A percentile compares a stretch with the other conserved stretches of the same genome.
These are phyloP conservation scores for Abscondita cerata DNA, from an alignment of 2,888 invertebrate genomes.

Conservation along the genomic window DNA sequence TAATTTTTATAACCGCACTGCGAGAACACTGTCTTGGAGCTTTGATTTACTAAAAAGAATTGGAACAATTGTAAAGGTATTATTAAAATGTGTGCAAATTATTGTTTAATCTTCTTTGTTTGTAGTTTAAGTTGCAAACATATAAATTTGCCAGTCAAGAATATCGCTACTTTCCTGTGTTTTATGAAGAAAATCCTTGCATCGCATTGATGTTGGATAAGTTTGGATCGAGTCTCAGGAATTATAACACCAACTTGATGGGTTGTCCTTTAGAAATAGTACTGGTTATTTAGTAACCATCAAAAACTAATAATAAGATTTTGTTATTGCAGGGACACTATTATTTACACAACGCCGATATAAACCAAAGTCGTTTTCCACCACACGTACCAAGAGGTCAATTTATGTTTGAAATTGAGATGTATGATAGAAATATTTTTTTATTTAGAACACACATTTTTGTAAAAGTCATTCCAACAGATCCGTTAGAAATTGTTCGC, in stretches of 20 bases:
- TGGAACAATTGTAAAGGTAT: background rate
- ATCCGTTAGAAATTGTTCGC: constrained; percentile 2
- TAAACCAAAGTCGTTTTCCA: background rate
- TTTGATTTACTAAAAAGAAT: background rate
- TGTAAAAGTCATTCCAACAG: background rate
- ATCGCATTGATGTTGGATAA: background rate
- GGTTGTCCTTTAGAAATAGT: background rate
- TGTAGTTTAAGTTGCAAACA: background rate
- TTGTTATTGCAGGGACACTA: background rate
- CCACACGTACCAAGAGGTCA: background rate
- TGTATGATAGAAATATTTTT: background rate
- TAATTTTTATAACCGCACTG: background rate
- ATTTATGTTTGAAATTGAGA: background rate
- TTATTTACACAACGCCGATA: too few species aligned
- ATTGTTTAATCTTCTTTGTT: background rate
- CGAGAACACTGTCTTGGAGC: background rate
- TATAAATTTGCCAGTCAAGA: constrained; percentile 8
- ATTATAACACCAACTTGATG: background rate
- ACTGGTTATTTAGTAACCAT: background rate
- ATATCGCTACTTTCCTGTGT: background rate
- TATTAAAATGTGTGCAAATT: background rate
- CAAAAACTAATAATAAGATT: background rate
- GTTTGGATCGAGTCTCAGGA: background rate
- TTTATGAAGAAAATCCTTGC: background rate
- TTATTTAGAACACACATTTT: background rate